Conservation (phyloP, 1,140 invertebrate genomes). For the Monomorium pharaonis region DNA sequence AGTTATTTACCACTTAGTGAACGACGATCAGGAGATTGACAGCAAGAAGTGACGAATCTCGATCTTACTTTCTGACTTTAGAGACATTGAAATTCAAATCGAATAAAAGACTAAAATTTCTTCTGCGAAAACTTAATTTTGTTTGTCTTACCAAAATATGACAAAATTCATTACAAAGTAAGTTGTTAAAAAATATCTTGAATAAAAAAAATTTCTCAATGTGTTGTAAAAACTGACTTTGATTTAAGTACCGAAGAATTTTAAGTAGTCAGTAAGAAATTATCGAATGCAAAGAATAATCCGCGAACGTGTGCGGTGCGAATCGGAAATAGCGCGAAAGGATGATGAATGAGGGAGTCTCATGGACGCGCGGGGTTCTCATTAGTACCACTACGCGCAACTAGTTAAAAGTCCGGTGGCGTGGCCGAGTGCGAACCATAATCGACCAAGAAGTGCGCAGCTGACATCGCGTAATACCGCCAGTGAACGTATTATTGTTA, state of each 20-base stretch:
- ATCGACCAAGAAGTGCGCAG: slow-evolving; percentile 62
- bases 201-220: neutral
- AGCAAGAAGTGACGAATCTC: neutral
- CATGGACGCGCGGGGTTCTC: slow-evolving; percentile 45
- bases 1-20: slow-evolving; percentile 48
- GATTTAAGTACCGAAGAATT: neutral
- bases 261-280: slow-evolving; percentile 21
- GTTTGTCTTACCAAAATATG: neutral
- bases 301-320: slow-evolving; percentile 30
- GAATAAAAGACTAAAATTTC: neutral
- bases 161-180: neutral
- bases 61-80: neutral
- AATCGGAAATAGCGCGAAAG: slow-evolving; percentile 38
- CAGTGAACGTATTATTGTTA: slow-evolving; percentile 59
- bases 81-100: neutral
- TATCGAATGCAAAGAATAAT: slow-evolving; percentile 32
- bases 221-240: neutral
- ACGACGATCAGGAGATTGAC: slow-evolving; percentile 10
- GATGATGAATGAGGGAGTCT: slow-evolving; percentile 62
- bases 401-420: slow-evolving; percentile 32
- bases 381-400: slow-evolving; percentile 40
- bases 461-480: slow-evolving; percentile 24
- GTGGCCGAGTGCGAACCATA: slow-evolving; percentile 49
- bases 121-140: neutral
- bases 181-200: neutral